phyloP scores from a whole-genome alignment of 1,140 invertebrate species.

The Lordiphosa collinella region DNA sequence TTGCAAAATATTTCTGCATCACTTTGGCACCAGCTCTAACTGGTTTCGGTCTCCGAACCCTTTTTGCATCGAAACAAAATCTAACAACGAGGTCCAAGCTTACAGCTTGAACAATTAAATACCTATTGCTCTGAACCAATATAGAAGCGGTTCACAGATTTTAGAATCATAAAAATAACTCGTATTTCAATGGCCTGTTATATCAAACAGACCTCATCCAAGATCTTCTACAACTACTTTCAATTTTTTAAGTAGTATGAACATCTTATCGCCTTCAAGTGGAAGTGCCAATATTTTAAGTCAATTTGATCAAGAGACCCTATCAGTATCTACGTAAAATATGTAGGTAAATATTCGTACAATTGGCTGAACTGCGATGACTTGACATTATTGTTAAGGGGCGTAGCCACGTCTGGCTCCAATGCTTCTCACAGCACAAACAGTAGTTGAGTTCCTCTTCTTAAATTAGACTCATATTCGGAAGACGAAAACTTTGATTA shows the following conservation, averaged over 20 bases:
- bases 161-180: not conserved
- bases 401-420: constrained; percentile 1
- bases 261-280: not conserved
- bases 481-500: not conserved
- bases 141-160: no score
- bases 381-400: not conserved
- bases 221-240: no score
- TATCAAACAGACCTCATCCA: no score
- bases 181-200: not conserved
- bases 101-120: no score
- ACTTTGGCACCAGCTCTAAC: no score
- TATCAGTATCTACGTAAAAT: not conserved
- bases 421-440: constrained; percentile 1
- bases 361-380: not conserved
- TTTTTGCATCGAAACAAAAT: no score
- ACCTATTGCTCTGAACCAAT: no score
- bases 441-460: not conserved
- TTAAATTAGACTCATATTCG: constrained; percentile 4
- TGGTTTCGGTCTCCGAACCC: no score
- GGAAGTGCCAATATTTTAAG: constrained; percentile 7
- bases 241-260: not conserved
- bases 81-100: no score
- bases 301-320: not conserved
- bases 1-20: no score
- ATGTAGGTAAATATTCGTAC: not conserved